Evolutionary conservation across 2,888 invertebrate genomes (phyloP).

Genomic region (Baronia brevicornis): DNA sequence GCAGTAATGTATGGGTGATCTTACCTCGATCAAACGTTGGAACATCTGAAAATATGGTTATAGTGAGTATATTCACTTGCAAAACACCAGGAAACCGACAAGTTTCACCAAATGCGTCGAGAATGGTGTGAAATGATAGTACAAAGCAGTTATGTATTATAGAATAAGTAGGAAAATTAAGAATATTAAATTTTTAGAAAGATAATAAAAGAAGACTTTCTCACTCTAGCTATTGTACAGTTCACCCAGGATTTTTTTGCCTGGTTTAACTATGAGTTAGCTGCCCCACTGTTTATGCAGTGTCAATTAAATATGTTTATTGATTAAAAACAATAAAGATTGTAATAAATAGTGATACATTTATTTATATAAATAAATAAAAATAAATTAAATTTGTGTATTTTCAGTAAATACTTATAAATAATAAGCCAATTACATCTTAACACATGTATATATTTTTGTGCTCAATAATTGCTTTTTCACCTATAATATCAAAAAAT

Average conservation of each 20-base stretch:
- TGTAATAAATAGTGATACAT: background rate
- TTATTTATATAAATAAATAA: background rate
- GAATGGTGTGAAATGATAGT: constrained; percentile 41
- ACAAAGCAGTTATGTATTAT: constrained; percentile 62
- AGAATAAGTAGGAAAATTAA: background rate
- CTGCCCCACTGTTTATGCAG: too few species aligned
- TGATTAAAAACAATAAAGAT: too few species aligned
- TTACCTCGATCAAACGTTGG: constrained; percentile 64
- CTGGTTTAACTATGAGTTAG: too few species aligned
- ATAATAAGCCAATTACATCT: constrained; percentile 1
- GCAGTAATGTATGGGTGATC: constrained; percentile 43
- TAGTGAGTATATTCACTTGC: constrained; percentile 37
- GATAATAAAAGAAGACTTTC: too few species aligned
- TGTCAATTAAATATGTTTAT: too few species aligned
- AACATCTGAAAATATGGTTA: constrained; percentile 65
- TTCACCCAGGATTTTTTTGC: too few species aligned
- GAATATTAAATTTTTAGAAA: too few species aligned
- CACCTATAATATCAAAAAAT: background rate
- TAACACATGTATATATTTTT: too few species aligned
- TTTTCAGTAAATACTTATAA: background rate
- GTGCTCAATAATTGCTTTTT: too few species aligned
- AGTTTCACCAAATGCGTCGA: constrained; percentile 40
- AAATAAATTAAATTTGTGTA: constrained; percentile 2
- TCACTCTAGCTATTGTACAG: too few species aligned
- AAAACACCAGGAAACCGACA: constrained; percentile 54